Percentiles rank a stretch among this genome's conserved stretches.
These are phyloP conservation scores for Phymanthus crucifer DNA, from an alignment of 92 coral and sea anemone genomes.

Conservation along the genomic window DNA sequence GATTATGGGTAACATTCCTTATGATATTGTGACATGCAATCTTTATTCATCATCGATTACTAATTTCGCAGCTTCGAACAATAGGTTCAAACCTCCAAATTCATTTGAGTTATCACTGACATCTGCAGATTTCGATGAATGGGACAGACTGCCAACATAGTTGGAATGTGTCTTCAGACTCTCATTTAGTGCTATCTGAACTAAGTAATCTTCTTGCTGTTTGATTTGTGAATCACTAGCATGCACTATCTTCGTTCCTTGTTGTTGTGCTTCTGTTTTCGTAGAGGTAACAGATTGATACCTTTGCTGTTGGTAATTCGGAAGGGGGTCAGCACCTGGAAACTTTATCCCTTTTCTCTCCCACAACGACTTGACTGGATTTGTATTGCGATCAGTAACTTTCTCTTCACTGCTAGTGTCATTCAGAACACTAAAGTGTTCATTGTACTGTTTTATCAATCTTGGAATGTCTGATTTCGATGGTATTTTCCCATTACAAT, in stretches of 20 bases:
- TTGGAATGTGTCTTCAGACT: constrained; percentile 1
- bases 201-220: constrained; percentile 21
- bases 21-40: no score
- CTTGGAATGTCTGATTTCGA: constrained; percentile 12
- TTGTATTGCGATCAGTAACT: background rate
- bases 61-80: constrained; percentile 25
- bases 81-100: constrained; percentile 9
- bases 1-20: no score
- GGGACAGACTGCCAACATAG: background rate
- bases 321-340: constrained; percentile 32
- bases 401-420: background rate
- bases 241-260: background rate
- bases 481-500: constrained; percentile 18
- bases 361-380: constrained; percentile 47
- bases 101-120: background rate
- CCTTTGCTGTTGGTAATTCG: constrained; percentile 5
- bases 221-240: background rate
- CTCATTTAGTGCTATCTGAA: constrained; percentile 19
- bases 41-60: no score
- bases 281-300: background rate
- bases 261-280: background rate
- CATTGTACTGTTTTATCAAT: constrained; percentile 19
- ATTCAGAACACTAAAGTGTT: background rate
- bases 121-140: background rate
- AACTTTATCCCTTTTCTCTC: constrained; percentile 41